Base-by-base conservation (phyloP, 2,113 vertebrate genomes). In the Rutilus rutilus region DNA sequence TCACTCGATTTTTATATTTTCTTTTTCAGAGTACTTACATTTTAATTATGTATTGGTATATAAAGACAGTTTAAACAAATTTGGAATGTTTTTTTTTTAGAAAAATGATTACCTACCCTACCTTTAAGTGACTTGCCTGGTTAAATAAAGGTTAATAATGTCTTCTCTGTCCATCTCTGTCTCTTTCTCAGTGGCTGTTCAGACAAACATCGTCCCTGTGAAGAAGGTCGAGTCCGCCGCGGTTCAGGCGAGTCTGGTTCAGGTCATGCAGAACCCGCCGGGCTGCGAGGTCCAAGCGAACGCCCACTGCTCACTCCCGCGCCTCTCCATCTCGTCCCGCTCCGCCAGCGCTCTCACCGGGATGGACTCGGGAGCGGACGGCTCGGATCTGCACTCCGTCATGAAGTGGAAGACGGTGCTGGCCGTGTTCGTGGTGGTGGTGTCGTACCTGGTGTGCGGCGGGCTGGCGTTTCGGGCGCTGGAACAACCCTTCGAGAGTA, bases 361-460 rank as follows among this genome's bases (percentile, higher is more conserved):
- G 83, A 97, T 99, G 96, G 97, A 99, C 89, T 82, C 94, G 2
- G 91, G 95, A 88, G 94, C 92, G 17, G 93, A 94, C 5, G 90
- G 91, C 67, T 80, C 95, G 2, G 92, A 93, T 12, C 95, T 96
- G 52, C 97, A 97, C 85, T 97, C 97, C 0, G 97, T 99, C 89
- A 99, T 99, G 98, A 98, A 99, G 91, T 99, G 98, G 96, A 98
- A 98, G 90, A 99, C 98, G 0, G 98, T 99, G 88, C 92, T 98
- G 79, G 97, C 97, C 0, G 95, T 99, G 91, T 99, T 99, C 36
- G 90, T 99, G 0, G 96, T 99, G 86, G 98, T 99, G 50, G 95
- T 99, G 39, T 91, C 95, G 88, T 99, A 99, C 92, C 93, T 99
- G 78, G 95, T 99, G 47, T 95, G 94, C 0, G 98, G 98, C 0